Evolutionary conservation across 2,888 invertebrate genomes (phyloP), one percentile per base, ranked within the genome.

Genomic region (Calliopum simillimum): DNA sequence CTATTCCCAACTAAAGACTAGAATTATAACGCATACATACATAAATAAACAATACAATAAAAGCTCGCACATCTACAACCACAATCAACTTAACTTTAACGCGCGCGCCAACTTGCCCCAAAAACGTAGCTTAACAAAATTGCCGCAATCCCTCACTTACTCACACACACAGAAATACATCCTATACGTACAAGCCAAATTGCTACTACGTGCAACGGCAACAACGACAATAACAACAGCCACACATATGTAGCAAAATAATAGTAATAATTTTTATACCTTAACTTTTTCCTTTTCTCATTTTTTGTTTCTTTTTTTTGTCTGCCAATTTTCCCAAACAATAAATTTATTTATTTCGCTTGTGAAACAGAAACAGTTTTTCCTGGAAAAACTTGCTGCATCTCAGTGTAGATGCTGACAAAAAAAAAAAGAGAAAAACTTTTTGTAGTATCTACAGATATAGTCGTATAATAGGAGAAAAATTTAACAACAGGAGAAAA

Each of bases 341-440:
- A 59, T 61, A 61, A 47, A 61, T 61, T 46, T 61, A 61, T 61
- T 61, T 46, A 23, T 61, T 61, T 61, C 61, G 23, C 46, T 46
- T 61, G 61, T 23, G 46, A 44, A 46, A 61, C 61, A 61, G 46
- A 44, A 46, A 61, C 46, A 61, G 41, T 61, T 61, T 61, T 33
- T 61, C 46, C 47, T 33, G 8, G 8, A 21, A 11, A 46, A 46
- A 61, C 25, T 56, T 23, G 25, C 55, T 25, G 55, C 55, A 56
- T 56, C 55, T 23, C 55, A 33, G 44, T 13, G 14, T 14, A 21
- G 12, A n/a, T n/a, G n/a, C n/a, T n/a, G n/a, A n/a, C n/a, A 46
- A 61, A 2, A 13, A 61, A 12, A 41, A 41, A 56, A 6, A 56
- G 4, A 43, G n/a, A 41, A 59, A 11, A 41, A n/a, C n/a, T n/a